phyloP scores from a whole-genome alignment of 2,797 vertebrate species.

The Alectoris magna region DNA sequence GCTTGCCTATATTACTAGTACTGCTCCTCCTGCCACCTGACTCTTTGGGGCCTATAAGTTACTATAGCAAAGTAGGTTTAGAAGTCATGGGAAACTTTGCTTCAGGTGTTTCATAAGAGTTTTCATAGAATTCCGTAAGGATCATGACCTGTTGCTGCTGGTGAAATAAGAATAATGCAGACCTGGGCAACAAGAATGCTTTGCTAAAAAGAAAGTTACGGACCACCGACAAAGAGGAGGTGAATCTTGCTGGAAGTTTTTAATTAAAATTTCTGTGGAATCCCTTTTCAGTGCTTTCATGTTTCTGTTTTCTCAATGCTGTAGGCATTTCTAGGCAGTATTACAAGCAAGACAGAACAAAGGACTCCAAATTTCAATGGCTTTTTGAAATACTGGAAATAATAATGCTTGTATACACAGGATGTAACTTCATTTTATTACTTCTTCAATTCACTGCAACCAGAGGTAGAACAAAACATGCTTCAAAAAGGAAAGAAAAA shows the following conservation, averaged over 20 bases:
- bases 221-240: not conserved
- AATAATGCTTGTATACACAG: not conserved
- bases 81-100: not conserved
- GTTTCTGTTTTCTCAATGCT: not conserved
- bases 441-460: not conserved
- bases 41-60: not conserved
- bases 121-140: not conserved
- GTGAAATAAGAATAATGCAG: not conserved
- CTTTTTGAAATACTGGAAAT: not conserved
- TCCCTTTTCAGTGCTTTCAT: not conserved
- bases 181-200: rapidly evolving
- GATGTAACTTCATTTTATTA: not conserved
- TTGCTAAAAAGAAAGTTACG: not conserved
- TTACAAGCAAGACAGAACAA: not conserved
- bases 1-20: not conserved
- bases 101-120: not conserved
- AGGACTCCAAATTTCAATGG: not conserved
- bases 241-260: not conserved
- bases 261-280: not conserved
- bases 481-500: not conserved
- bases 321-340: not conserved
- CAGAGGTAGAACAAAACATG: not conserved
- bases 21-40: not conserved
- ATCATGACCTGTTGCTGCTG: not conserved
- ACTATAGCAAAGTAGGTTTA: not conserved